Evolutionary conservation across 2,113 vertebrate species (phyloP), one percentile per base, ranked within the genome.

Genomic region (Bubalus kerabau): DNA sequence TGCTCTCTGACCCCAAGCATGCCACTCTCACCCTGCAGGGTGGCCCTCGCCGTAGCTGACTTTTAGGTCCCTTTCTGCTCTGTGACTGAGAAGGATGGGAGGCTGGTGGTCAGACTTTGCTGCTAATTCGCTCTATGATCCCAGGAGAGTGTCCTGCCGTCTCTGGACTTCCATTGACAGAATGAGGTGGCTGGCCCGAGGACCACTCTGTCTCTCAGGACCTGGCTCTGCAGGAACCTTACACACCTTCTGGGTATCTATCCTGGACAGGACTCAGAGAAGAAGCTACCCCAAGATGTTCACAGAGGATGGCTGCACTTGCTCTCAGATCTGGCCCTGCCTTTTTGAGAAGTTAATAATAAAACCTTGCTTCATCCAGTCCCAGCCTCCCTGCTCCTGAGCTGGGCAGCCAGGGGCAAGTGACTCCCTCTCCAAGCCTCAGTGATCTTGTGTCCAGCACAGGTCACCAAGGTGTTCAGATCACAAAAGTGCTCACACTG

Each of bases 301-400:
- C 19, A 19, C 8, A 5, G 8, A 0, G 13, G 43, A 43, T 0
- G 32, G 30, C 57, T 12, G 24, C 7, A n/a, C 40, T 21, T n/a
- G 26, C 43, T 71, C 24, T 43, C 40, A 11, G 48, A 52, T 30
- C 74, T 5, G 24, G 36, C 54, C 32, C 74, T 13, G 82, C 46
- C 52, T 88, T 71, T 71, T 67, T 32, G 48, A 32, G 48, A 57
- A 12, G 36, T 40, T 17, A 56, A n/a, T 50, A 57, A 23, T 7
- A 4, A 46, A 48, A 54, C 23, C 14, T 30, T 21, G 24, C 0
- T 15, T 13, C 4, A 2, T 17, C 16, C 3, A 5, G 7, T 43
- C 21, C 6, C 1, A 15, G 74, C 24, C 86, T 59, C 54, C 23
- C 90, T 67, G 54, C 48, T 40, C 3, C 6, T 1, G 12, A 50